These are phyloP conservation scores for Aepyceros melampus DNA, from an alignment of 2,113 vertebrate species.

Conservation along the genomic window DNA sequence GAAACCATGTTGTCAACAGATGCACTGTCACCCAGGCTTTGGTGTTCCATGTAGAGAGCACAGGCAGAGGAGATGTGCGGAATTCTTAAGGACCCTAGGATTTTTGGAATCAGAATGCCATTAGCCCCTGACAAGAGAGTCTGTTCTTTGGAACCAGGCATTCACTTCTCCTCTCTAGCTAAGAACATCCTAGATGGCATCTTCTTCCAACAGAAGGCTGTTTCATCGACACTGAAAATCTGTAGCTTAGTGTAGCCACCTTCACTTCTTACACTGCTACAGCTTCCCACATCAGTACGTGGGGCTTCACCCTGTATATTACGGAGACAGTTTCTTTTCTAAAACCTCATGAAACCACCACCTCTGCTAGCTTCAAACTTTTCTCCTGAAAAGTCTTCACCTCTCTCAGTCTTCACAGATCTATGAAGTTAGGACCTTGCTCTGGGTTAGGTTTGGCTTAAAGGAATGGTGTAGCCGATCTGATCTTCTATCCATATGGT, in stretches of 20 bases:
- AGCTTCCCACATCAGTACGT: background rate
- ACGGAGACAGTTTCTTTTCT: background rate
- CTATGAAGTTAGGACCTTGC: background rate
- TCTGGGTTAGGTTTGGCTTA: background rate
- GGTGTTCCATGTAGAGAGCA: background rate
- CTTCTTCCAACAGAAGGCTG: background rate
- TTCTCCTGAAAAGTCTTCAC: background rate
- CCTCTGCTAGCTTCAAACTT: background rate
- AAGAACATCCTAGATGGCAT: background rate
- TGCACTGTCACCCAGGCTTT: background rate
- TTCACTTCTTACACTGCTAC: background rate
- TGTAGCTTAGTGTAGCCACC: background rate
- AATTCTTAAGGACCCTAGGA: background rate
- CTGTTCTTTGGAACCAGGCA: background rate
- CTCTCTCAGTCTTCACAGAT: background rate
- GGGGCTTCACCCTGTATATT: background rate
- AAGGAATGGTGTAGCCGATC: background rate
- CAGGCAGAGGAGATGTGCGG: background rate
- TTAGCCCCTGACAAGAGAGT: background rate
- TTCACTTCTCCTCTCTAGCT: background rate
- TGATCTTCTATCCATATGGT: background rate
- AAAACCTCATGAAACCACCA: background rate
- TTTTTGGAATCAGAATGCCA: background rate
- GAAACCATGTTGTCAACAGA: background rate
- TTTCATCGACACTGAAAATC: background rate